Evolutionary conservation across 2,888 invertebrate genomes (phyloP).

Genomic region (Tridacna crocea): DNA sequence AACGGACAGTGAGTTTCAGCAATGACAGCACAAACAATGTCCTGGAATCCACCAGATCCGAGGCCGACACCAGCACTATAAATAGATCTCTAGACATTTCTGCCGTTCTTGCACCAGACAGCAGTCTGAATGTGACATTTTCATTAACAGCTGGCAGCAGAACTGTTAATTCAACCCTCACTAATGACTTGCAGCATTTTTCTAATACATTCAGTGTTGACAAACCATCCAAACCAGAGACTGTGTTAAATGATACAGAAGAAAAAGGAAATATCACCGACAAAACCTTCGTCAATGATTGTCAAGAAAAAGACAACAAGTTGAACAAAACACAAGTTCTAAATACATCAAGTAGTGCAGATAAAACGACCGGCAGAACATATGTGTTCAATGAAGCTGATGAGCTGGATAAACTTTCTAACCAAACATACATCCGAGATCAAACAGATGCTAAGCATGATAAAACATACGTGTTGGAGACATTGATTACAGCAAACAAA

Average conservation of each 20-base stretch:
- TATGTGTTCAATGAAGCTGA: too few species aligned
- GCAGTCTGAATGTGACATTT: background rate
- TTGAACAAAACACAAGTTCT: too few species aligned
- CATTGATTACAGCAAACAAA: background rate
- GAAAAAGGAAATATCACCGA: too few species aligned
- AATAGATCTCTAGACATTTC: conserved; percentile 22
- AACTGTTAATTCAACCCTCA: background rate
- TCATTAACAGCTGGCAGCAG: background rate
- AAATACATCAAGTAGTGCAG: too few species aligned
- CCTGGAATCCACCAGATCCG: conserved; percentile 7
- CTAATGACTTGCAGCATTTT: background rate
- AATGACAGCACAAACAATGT: background rate
- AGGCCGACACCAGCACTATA: conserved; percentile 10
- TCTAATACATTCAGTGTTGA: background rate
- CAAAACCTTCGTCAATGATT: too few species aligned
- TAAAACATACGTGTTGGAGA: too few species aligned
- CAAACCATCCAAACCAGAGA: background rate
- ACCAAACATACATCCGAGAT: too few species aligned
- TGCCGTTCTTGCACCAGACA: conserved; percentile 1
- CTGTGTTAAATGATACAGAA: too few species aligned
- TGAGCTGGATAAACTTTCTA: too few species aligned
- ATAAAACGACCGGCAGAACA: too few species aligned
- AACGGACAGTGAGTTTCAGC: background rate
- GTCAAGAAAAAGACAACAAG: too few species aligned
- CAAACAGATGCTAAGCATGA: too few species aligned